Evolutionary conservation across 2,888 invertebrate genomes (phyloP).

Genomic region (Hemistola chrysoprasaria): DNA sequence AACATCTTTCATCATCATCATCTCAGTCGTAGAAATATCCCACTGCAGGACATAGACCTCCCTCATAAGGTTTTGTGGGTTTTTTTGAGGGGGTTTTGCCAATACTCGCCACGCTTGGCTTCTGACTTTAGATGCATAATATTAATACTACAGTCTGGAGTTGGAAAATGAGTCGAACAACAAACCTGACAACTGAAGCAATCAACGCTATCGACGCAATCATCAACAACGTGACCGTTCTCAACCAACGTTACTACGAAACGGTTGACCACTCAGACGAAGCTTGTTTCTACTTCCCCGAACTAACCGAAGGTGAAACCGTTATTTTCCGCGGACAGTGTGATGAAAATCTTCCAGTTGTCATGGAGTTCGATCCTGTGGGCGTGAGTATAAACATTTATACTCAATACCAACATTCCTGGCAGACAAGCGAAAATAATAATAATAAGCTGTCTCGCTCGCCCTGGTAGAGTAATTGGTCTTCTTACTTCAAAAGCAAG

Average conservation of each 20-base stretch:
- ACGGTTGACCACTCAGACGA: conserved; percentile 33
- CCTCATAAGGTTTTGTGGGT: no score
- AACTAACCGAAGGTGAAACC: conserved; percentile 24
- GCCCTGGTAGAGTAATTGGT: no score
- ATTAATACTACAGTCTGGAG: conserved; percentile 36
- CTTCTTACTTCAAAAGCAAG: no score
- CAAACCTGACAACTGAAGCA: conserved; percentile 25
- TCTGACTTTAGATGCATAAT: not conserved
- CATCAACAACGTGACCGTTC: conserved; percentile 28
- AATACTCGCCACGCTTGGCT: no score
- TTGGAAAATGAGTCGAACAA: conserved; percentile 54
- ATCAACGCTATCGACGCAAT: conserved; percentile 26
- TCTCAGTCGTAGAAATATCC: no score
- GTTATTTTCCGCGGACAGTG: conserved; percentile 41
- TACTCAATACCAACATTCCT: not conserved
- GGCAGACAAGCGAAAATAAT: no score
- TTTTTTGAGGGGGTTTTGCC: no score
- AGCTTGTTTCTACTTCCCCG: conserved; percentile 49
- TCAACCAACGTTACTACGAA: conserved; percentile 41
- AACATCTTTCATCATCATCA: no score
- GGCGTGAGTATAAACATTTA: conserved; percentile 38
- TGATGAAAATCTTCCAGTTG: conserved; percentile 54
- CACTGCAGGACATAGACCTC: no score
- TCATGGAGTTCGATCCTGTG: conserved; percentile 40
- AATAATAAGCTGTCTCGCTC: no score